Percentiles rank a stretch among this genome's conserved stretches.
phyloP scores from a whole-genome alignment of 1,140 invertebrate species.

The Sweltsa coloradensis region DNA sequence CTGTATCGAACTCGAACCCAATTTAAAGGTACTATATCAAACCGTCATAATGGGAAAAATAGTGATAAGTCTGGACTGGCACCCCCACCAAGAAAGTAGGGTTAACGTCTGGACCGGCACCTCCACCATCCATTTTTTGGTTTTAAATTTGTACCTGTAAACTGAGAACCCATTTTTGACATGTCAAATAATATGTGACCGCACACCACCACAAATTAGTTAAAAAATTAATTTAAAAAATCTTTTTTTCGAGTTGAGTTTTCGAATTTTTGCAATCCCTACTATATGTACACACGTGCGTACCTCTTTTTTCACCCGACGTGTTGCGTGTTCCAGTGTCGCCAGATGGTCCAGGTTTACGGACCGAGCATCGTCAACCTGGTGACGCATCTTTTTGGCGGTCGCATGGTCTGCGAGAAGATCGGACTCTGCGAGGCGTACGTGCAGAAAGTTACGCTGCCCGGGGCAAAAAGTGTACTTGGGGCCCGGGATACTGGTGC shows the following conservation, averaged over 20 bases:
- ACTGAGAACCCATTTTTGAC: too few species aligned
- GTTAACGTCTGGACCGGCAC: too few species aligned
- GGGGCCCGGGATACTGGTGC: constrained; percentile 45
- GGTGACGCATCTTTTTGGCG: constrained; percentile 34
- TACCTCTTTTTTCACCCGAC: not conserved
- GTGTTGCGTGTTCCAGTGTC: constrained; percentile 46
- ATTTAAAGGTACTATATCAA: too few species aligned
- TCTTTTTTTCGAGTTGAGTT: not conserved
- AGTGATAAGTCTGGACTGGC: too few species aligned
- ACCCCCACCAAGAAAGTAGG: too few species aligned
- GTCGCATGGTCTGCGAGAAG: constrained; percentile 40
- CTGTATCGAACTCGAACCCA: too few species aligned
- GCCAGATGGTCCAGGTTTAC: constrained; percentile 43
- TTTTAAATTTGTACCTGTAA: too few species aligned
- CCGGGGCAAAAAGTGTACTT: constrained; percentile 37
- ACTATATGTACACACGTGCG: not conserved
- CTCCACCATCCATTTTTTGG: too few species aligned
- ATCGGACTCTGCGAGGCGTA: constrained; percentile 37
- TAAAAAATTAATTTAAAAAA: not conserved
- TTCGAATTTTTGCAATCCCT: not conserved
- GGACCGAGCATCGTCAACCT: constrained; percentile 51
- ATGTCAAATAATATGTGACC: too few species aligned
- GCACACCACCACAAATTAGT: too few species aligned
- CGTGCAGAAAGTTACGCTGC: constrained; percentile 19
- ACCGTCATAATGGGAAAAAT: too few species aligned